Percentiles rank a stretch among this genome's conserved stretches.
Conservation (phyloP, 2,797 vertebrate species). For the Diplodus sargus region DNA sequence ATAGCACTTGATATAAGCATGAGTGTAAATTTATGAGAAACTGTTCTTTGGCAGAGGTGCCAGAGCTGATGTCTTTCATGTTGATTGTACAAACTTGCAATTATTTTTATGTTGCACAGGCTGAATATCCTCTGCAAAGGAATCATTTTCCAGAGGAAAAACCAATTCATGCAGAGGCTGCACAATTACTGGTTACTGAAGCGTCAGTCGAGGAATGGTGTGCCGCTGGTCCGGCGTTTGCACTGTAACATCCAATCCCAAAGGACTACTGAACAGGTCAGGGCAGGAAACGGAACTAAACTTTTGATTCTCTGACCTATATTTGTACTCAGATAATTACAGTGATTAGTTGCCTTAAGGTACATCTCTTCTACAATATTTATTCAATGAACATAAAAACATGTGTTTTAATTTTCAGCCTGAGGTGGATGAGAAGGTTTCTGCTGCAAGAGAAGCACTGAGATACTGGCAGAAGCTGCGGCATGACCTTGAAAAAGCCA, state of each 20-base stretch:
- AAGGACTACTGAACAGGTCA: slow-evolving; percentile 91
- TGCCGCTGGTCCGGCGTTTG: slow-evolving; percentile 93
- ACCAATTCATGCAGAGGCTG: slow-evolving; percentile 96
- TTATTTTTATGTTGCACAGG: slow-evolving; percentile 78
- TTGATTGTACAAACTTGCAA: slow-evolving; percentile 6
- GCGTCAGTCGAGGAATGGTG: slow-evolving; percentile 95
- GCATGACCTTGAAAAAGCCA: slow-evolving; percentile 95
- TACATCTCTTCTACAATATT: neutral
- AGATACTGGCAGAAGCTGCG: slow-evolving; percentile 98
- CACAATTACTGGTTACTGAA: slow-evolving; percentile 98
- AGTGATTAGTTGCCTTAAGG: neutral
- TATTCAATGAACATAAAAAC: neutral
- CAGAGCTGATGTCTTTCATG: neutral
- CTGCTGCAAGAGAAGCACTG: slow-evolving; percentile 93
- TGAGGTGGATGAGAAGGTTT: slow-evolving; percentile 89
- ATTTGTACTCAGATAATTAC: neutral
- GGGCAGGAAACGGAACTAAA: slow-evolving; percentile 23
- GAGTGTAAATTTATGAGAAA: neutral
- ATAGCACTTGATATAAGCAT: neutral
- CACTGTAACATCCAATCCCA: slow-evolving; percentile 92
- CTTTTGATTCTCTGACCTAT: neutral
- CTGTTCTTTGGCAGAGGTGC: neutral
- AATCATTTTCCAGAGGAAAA: slow-evolving; percentile 94
- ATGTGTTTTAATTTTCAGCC: slow-evolving; percentile 78
- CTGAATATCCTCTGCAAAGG: slow-evolving; percentile 96